Conservation (phyloP, 2,888 invertebrate genomes). For the Acleris holmiana region DNA sequence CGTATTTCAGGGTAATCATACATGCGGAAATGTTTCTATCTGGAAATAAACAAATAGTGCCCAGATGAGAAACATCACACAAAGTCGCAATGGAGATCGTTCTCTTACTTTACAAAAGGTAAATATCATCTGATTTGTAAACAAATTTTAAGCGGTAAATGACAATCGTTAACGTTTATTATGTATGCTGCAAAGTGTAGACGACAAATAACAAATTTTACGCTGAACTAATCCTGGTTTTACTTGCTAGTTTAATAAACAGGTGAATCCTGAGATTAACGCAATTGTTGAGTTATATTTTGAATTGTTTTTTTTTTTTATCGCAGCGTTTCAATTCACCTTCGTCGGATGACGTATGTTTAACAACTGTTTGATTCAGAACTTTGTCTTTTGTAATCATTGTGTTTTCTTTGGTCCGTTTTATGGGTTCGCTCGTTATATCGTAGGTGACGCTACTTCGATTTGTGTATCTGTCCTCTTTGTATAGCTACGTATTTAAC, state of each 20-base stretch:
- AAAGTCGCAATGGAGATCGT: conserved; percentile 32
- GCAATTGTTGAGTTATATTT: conserved; percentile 1
- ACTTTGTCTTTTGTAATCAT: background rate
- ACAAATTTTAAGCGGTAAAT: conserved; percentile 31
- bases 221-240: conserved; percentile 33
- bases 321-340: conserved; percentile 10
- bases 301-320: background rate
- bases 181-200: conserved; percentile 32
- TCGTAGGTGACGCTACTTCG: conserved; percentile 9
- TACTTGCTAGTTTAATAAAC: conserved; percentile 9
- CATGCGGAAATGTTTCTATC: conserved; percentile 30
- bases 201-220: conserved; percentile 23
- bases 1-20: conserved; percentile 36
- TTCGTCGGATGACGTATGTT: conserved; percentile 10
- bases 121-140: conserved; percentile 35
- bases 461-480: conserved; percentile 18
- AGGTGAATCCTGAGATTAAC: conserved; percentile 20
- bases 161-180: conserved; percentile 32
- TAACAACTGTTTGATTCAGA: conserved; percentile 1
- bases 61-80: conserved; percentile 30
- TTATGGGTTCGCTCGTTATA: conserved; percentile 21
- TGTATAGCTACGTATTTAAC: conserved; percentile 27
- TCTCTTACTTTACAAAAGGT: conserved; percentile 33
- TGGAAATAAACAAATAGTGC: conserved; percentile 30
- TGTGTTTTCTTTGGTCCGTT: conserved; percentile 11